Evolutionary conservation across 2,888 invertebrate genomes (phyloP).

Genomic region (Heliconius aoede): DNA sequence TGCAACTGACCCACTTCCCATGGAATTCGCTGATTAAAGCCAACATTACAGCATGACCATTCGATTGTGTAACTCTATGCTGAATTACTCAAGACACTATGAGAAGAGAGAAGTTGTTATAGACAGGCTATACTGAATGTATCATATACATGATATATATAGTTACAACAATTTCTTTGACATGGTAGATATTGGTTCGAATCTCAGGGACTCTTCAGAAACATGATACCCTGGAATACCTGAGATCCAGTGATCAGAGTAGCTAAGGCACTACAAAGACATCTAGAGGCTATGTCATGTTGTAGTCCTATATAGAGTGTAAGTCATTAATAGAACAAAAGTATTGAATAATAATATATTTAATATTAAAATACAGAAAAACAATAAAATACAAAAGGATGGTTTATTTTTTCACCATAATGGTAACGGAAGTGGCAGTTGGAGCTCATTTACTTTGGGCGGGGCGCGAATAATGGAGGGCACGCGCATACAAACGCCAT

Average conservation of each 20-base stretch:
- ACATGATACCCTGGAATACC: neutral
- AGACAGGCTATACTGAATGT: neutral
- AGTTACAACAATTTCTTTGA: neutral
- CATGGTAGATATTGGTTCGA: neutral
- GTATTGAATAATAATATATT: neutral
- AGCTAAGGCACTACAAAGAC: neutral
- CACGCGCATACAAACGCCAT: slow-evolving; percentile 59
- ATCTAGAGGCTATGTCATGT: neutral
- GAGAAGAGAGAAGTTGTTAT: neutral
- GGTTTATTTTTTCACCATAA: slow-evolving; percentile 47
- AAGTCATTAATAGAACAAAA: neutral
- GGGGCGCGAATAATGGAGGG: slow-evolving; percentile 60
- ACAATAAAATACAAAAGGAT: slow-evolving; percentile 36
- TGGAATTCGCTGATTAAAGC: neutral
- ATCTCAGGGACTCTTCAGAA: too few species aligned
- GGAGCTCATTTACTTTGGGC: slow-evolving; percentile 51
- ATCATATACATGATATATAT: neutral
- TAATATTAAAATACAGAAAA: slow-evolving; percentile 16
- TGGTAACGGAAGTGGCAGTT: slow-evolving; percentile 49
- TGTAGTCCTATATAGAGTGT: neutral
- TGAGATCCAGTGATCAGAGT: neutral
- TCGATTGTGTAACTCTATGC: neutral
- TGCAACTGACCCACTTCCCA: neutral
- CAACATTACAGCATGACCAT: neutral
- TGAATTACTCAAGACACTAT: neutral